Evolutionary conservation across 1,140 invertebrate species (phyloP).

Genomic region (Bicyclus anynana): DNA sequence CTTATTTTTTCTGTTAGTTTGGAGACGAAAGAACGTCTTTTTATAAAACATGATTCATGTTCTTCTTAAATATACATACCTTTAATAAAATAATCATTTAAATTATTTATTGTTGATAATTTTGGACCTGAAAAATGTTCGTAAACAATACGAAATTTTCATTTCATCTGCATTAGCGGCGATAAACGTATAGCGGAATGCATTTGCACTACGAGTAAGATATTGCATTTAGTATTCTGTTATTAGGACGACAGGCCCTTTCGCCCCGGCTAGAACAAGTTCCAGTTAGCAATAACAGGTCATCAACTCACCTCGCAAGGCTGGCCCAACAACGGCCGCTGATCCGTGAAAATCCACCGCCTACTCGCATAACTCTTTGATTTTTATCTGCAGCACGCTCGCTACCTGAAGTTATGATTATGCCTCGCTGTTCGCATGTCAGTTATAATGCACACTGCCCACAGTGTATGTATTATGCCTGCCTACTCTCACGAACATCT

Average conservation of each 20-base stretch:
- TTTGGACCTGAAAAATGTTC: too few species aligned
- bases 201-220: background rate
- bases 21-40: too few species aligned
- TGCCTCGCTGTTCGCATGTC: conserved; percentile 18
- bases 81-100: too few species aligned
- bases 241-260: conserved; percentile 1
- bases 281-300: conserved; percentile 48
- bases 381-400: conserved; percentile 38
- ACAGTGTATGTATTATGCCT: conserved; percentile 9
- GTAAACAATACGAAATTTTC: too few species aligned
- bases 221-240: background rate
- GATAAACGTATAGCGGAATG: too few species aligned
- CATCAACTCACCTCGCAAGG: conserved; percentile 44
- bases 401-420: conserved; percentile 40
- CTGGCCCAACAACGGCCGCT: conserved; percentile 21
- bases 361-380: conserved; percentile 47
- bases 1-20: too few species aligned
- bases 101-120: too few species aligned
- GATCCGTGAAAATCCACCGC: conserved; percentile 34
- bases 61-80: too few species aligned
- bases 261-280: conserved; percentile 34
- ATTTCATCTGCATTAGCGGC: too few species aligned
- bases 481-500: conserved; percentile 15
- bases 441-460: conserved; percentile 29
- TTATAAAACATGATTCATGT: too few species aligned